Conservation (phyloP, 1,140 invertebrate species). For the Drosophila melanogaster region Release_6_plus_ISO1_MT NT_037436.4:14544001-14544500, state of each 20-base stretch:
- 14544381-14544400: conserved; percentile 46
- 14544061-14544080: conserved; percentile 54
- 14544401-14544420: conserved; percentile 63
- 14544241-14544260: conserved; percentile 70
- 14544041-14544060: conserved; percentile 31
- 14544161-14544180: conserved; percentile 24
- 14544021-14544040: conserved; percentile 27
- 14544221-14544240: conserved; percentile 44
- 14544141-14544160: neutral
- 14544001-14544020: conserved; percentile 46
- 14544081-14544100: conserved; percentile 50
- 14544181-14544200: conserved; percentile 36
- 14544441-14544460: conserved; percentile 29
- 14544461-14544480: conserved; percentile 51
- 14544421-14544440: conserved; percentile 50
- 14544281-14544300: conserved; percentile 79
- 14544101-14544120: conserved; percentile 47
- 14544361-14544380: conserved; percentile 44
- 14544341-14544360: conserved; percentile 25
- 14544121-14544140: conserved; percentile 21
- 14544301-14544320: conserved; percentile 59
- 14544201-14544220: conserved; percentile 26
- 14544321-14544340: conserved; percentile 43
- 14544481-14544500: conserved; percentile 44
- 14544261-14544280: conserved; percentile 47